Evolutionary conservation across 2,888 invertebrate genomes (phyloP), one percentile per base, ranked within the genome.

Genomic region (Rhamphomyia laevipes): DNA sequence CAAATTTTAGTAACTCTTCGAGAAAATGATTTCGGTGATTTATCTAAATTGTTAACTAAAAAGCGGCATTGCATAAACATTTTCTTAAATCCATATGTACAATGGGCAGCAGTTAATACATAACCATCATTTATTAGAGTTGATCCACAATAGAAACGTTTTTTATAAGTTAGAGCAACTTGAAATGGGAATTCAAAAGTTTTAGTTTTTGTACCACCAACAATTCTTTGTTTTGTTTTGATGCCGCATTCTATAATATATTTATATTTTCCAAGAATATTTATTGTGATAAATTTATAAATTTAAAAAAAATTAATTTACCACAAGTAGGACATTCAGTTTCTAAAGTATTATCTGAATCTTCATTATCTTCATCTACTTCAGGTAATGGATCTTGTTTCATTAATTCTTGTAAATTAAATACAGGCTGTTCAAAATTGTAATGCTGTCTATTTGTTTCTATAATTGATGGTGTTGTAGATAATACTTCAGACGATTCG

Each of bases 31-130:
- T 21, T 6, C 6, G 21, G 21, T 21, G 21, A 21, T 21, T 21
- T 21, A 3, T 21, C 6, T 21, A 21, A 21, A 21, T 21, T 3
- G 3, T 21, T 21, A 21, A 21, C 21, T 21, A 21, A 21, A 21
- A 21, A 21, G 6, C 21, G 21, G 6, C 21, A 21, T 21, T 21
- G 21, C 4, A 21, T 21, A 21, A 4, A 6, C 6, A 74, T 74
- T 52, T 64, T 69, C n/a, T 74, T 75, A 64, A 84, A 82, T 12
- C 86, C 83, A 15, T 65, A 61, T 1, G 63, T 80, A 60, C 88
- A 89, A 66, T 89, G 88, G 0, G 83, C 82, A 1, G 88, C 88
- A 0, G 88, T 88, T 45, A 87, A 59, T 21, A 87, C 71, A 61
- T 85, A 86, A 53, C 77, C 72, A 61, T 83, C 81, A 62, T 81